phyloP scores from a whole-genome alignment of 2,113 vertebrate genomes.

The Oryzias melastigma region DNA sequence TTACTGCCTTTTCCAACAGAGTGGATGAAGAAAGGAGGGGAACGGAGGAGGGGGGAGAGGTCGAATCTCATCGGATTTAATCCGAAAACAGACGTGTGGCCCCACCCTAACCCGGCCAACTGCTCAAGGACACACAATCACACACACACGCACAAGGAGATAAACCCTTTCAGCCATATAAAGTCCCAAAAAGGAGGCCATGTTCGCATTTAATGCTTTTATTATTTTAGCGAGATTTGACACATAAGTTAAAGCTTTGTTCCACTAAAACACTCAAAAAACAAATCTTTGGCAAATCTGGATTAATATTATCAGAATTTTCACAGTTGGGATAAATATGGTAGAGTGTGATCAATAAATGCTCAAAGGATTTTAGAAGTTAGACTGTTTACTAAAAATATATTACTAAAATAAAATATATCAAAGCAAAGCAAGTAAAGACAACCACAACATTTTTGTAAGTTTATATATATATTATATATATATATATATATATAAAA shows the following conservation, averaged over 20 bases:
- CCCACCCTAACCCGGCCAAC: slow-evolving; percentile 5
- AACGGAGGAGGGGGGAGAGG: slow-evolving; percentile 13
- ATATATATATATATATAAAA: too few species aligned
- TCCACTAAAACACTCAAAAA: background rate
- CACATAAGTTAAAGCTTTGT: background rate
- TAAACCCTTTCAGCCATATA: slow-evolving; percentile 38
- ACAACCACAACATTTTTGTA: background rate
- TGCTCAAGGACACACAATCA: slow-evolving; percentile 24
- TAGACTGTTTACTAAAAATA: background rate
- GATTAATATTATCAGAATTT: background rate
- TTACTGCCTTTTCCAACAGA: slow-evolving; percentile 28
- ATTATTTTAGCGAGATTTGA: background rate
- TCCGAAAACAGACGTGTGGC: slow-evolving; percentile 32
- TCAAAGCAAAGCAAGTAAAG: background rate
- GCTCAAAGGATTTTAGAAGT: background rate
- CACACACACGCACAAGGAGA: slow-evolving; percentile 20
- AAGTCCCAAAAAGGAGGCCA: slow-evolving; percentile 13
- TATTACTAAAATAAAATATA: background rate
- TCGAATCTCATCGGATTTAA: slow-evolving; percentile 38
- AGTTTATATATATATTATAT: too few species aligned
- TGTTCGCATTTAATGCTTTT: background rate
- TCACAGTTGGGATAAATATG: background rate
- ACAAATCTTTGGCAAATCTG: background rate
- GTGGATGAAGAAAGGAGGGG: slow-evolving; percentile 25
- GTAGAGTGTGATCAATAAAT: too few species aligned